Conservation (phyloP, 2,113 vertebrate genomes). For the Pipa parva region DNA sequence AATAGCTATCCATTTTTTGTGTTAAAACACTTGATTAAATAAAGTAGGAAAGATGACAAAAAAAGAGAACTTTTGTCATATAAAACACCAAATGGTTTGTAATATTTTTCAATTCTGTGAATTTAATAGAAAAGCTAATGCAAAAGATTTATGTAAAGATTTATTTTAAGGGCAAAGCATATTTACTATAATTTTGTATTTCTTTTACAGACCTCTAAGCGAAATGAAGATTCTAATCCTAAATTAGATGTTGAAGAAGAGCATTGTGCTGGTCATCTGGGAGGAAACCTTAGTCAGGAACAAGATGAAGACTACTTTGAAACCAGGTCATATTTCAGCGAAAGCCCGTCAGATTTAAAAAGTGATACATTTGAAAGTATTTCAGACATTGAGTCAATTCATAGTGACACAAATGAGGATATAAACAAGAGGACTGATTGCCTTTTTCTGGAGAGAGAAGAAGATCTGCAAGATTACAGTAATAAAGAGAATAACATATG, state of each 20-base stretch:
- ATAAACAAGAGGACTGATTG: conserved; percentile 41
- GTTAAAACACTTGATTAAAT: too few species aligned
- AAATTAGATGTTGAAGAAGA: conserved; percentile 59
- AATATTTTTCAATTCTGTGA: too few species aligned
- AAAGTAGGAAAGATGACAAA: too few species aligned
- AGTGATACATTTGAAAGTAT: conserved; percentile 63
- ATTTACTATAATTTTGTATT: conserved; percentile 45
- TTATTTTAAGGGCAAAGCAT: too few species aligned
- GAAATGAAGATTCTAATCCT: conserved; percentile 56
- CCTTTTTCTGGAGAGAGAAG: background rate
- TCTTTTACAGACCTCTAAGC: conserved; percentile 66
- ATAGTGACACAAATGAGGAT: conserved; percentile 48
- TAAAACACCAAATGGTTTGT: too few species aligned
- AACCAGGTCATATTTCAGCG: conserved; percentile 64
- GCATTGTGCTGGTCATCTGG: conserved; percentile 44
- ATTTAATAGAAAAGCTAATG: too few species aligned
- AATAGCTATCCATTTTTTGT: too few species aligned
- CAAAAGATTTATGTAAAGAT: too few species aligned
- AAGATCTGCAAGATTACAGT: conserved; percentile 5
- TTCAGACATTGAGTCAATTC: conserved; percentile 55
- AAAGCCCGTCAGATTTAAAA: conserved; percentile 63
- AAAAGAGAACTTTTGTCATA: too few species aligned
- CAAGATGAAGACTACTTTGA: conserved; percentile 63
- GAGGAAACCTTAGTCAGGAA: conserved; percentile 57
- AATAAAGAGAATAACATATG: conserved; percentile 14